Conservation (phyloP, 2,113 vertebrate species). For the Rhabdornis inornatus region DNA sequence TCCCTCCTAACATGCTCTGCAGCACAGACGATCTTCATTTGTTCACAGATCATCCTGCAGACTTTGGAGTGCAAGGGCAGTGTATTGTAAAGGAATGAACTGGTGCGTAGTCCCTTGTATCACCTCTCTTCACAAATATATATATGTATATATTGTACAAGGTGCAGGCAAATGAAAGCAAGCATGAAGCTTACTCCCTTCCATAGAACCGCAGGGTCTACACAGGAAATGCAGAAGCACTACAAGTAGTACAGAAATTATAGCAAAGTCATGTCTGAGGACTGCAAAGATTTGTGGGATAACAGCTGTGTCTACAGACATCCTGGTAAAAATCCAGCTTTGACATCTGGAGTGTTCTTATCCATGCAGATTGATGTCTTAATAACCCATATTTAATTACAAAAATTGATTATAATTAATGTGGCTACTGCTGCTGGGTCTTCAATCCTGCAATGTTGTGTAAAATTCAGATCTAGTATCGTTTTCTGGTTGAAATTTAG, state of each 20-base stretch:
- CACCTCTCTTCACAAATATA: background rate
- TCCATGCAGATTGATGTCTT: background rate
- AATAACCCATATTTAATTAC: background rate
- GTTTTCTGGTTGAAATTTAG: background rate
- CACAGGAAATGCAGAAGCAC: background rate
- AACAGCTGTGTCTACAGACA: constrained; percentile 2
- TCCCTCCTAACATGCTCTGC: background rate
- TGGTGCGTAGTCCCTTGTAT: background rate
- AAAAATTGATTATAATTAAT: background rate
- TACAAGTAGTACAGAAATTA: background rate
- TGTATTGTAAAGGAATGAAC: background rate
- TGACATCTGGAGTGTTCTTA: background rate
- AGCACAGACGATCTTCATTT: background rate
- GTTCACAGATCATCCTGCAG: background rate
- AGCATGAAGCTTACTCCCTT: background rate
- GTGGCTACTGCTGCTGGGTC: background rate
- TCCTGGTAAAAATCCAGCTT: background rate
- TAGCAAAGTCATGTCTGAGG: background rate
- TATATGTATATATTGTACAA: background rate
- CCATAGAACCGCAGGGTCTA: background rate
- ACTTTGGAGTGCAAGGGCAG: background rate
- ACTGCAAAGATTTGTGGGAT: background rate
- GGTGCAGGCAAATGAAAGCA: background rate
- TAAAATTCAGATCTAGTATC: background rate
- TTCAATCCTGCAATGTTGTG: background rate